Base-by-base conservation (phyloP, 2,797 vertebrate species). In the Salarias fasciatus region DNA sequence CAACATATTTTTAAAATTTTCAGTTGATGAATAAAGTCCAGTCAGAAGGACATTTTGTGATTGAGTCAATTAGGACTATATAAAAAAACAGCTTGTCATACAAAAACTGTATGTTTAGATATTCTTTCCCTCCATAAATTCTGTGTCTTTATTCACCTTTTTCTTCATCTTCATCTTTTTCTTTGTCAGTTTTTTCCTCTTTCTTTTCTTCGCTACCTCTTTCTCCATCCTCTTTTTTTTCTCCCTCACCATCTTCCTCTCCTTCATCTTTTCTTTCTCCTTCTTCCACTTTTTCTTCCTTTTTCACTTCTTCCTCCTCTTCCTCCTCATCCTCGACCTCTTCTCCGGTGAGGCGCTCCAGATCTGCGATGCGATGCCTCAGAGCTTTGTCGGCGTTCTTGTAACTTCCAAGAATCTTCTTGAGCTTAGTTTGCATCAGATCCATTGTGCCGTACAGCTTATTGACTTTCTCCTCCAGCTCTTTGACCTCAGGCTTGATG, bases 391-490 rank as follows among this genome's bases (percentile, higher is more conserved):
- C 94, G 5, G 89, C 77, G 8, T 75, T 86, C 8, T 91, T 91
- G 40, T 96, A 93, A 31, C 95, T 94, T 1, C 82, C 92, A 67
- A 97, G 69, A 65, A 98, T 88, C 40, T 93, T 95, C 65, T 93
- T 96, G 72, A 99, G 87, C 75, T 95, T 96, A 5, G 75, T 86
- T 82, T 96, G 94, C 88, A 97, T 90, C 46, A 94, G 87, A 8
- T 96, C 95, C 76, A 99, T 89, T 0, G 82, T 80, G 35, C 36
- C 66, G 73, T 96, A 96, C 80, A 99, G 88, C 11, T 87, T 92
- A 71, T 83, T 87, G 0, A 99, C 92, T 57, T 96, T 96, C 41
- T 94, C 95, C 63, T 97, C 95, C 1, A 98, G 80, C 65, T 97
- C 95, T 78, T 94, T 95, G 43, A 86, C 90, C 67, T 99, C 96